These are phyloP conservation scores for Dasyurus viverrinus DNA, from an alignment of 2,113 vertebrate species.

Conservation along the genomic window DNA sequence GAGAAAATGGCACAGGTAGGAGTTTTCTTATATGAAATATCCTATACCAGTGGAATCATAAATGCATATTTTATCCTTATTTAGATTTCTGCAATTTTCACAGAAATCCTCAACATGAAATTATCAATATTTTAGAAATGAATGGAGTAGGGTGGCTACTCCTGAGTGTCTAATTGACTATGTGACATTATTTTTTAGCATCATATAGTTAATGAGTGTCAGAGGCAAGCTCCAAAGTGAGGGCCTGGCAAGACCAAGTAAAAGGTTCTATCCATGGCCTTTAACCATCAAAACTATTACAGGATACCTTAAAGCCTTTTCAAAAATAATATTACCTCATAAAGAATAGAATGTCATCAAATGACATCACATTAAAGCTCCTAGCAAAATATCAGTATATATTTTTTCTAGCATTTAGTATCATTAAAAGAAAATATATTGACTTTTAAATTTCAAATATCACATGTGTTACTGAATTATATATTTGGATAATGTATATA, in stretches of 20 bases:
- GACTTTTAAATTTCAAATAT: neutral
- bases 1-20: neutral
- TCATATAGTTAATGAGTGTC: neutral
- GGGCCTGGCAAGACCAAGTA: neutral
- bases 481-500: neutral
- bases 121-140: neutral
- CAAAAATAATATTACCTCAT: neutral
- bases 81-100: neutral
- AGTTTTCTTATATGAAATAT: neutral
- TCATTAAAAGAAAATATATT: neutral
- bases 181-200: neutral
- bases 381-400: neutral
- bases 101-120: neutral
- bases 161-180: neutral
- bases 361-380: neutral
- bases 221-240: neutral
- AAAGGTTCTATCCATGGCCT: neutral
- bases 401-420: neutral
- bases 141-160: neutral
- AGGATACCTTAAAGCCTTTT: neutral
- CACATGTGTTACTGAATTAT: constrained; percentile 2
- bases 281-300: neutral
- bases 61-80: neutral
- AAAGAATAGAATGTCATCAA: neutral
- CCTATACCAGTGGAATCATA: neutral